Percentiles rank a stretch among this genome's conserved stretches.
phyloP scores from a whole-genome alignment of 2,888 invertebrate genomes.

The Eristalinus aeneus region DNA sequence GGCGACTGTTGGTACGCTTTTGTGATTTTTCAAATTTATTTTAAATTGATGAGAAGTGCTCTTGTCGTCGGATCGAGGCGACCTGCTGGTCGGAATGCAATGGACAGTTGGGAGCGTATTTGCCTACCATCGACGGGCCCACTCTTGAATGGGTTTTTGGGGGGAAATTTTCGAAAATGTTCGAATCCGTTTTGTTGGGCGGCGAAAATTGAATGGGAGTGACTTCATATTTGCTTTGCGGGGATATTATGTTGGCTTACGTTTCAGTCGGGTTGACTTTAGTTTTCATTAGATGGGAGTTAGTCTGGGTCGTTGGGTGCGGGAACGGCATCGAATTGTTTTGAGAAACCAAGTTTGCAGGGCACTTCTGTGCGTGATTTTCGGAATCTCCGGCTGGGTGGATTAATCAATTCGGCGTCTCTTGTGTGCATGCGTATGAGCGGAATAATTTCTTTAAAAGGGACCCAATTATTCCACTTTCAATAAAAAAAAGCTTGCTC shows the following conservation, averaged over 20 bases:
- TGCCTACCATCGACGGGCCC: conserved; percentile 13
- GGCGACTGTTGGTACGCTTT: conserved; percentile 19
- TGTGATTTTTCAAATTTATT: conserved; percentile 66
- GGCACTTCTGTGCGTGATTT: not conserved
- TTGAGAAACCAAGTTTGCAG: not conserved
- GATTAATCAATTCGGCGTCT: no score
- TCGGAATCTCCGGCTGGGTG: no score
- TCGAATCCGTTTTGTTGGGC: not conserved
- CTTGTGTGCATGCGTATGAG: no score
- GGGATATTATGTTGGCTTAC: conserved; percentile 18
- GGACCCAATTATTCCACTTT: no score
- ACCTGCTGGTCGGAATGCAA: not conserved
- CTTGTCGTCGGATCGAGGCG: conserved; percentile 33
- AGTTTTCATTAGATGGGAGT: not conserved
- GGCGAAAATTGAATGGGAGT: not conserved
- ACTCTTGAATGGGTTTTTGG: conserved; percentile 25
- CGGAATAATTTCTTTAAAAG: no score
- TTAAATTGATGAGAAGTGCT: conserved; percentile 62
- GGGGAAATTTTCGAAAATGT: conserved; percentile 33
- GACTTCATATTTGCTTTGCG: conserved; percentile 33
- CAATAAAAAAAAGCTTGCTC: no score
- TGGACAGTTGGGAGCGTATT: conserved; percentile 45
- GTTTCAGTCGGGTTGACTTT: not conserved
- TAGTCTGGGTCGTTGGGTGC: not conserved
- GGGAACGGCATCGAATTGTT: not conserved